phyloP scores from a whole-genome alignment of 2,797 vertebrate species.

The Xenentodon cancila region DNA sequence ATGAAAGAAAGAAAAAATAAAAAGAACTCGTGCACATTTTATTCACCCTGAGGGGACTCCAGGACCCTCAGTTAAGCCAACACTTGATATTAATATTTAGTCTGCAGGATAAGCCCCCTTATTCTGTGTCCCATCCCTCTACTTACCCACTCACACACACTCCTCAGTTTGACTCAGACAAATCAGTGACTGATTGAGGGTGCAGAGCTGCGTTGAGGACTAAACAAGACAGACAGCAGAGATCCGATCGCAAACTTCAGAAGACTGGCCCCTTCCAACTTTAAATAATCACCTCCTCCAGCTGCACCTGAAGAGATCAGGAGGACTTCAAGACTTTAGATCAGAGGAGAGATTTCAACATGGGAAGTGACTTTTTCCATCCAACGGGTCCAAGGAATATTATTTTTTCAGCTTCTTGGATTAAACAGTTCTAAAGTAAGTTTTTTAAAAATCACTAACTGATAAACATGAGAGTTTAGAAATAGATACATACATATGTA shows the following conservation, averaged over 20 bases:
- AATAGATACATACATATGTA: too few relatives aligned
- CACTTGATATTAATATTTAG: conserved; percentile 37
- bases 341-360: conserved; percentile 37
- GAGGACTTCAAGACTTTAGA: conserved; percentile 8
- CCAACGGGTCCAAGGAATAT: conserved; percentile 43
- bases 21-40: background rate
- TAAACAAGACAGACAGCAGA: conserved; percentile 21
- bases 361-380: conserved; percentile 51
- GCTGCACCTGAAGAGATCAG: conserved; percentile 9
- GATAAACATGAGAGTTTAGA: background rate
- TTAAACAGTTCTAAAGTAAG: conserved; percentile 56
- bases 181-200: conserved; percentile 56
- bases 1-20: background rate
- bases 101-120: conserved; percentile 40
- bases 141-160: conserved; percentile 42
- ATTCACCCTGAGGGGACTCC: conserved; percentile 1
- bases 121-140: conserved; percentile 56
- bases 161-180: conserved; percentile 49
- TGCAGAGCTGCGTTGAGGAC: conserved; percentile 39
- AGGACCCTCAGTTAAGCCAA: conserved; percentile 1
- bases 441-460: background rate
- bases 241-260: conserved; percentile 43
- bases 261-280: conserved; percentile 11
- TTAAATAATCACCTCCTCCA: conserved; percentile 1
- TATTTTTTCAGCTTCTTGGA: conserved; percentile 36